Base-by-base conservation (phyloP, 2,888 invertebrate genomes). In the Cantharis lateralis region DNA sequence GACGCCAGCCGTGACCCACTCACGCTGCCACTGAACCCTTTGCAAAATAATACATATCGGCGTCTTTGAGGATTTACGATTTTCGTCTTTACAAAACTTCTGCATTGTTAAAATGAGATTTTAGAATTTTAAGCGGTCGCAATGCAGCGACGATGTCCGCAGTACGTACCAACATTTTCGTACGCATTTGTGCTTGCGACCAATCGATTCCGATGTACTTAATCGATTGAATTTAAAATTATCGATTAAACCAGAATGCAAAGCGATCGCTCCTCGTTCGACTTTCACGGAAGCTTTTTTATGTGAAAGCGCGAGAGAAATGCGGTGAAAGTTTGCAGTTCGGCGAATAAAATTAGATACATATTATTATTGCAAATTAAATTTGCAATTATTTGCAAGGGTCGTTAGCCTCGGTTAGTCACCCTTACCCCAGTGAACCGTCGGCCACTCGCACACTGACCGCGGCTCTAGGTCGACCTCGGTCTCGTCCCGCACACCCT, bases 381-480 rank as follows among this genome's bases (percentile, higher is more conserved):
- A 69, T 72, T 75, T 68, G 74, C 72, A 70, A 62, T 48, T 48
- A 48, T 48, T 75, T 70, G 70, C 72, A 72, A 32, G 79, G 85
- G 86, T 86, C 87, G 85, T 82, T 82, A 86, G 83, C 86, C 87
- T 81, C 86, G 88, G 87, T 87, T 87, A 87, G 84, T 88, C 87
- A 88, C 88, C 88, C 88, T 87, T 88, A 88, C 86, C 88, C 88
- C 84, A 88, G 88, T 88, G 87, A 88, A 88, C 88, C 87, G 85
- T 82, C 88, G 88, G 87, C 85, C 88, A 88, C 84, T 88, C 87
- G 88, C 88, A 88, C 87, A 88, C 88, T 88, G 88, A 88, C 88
- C 88, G 76, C 76, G 78, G 74, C 76, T 76, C 76, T 76, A 76
- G 78, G 76, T 80, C 78, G 76, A 74, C 77, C 78, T 80, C 78